phyloP scores from a whole-genome alignment of 2,797 vertebrate genomes.

The Rachycentron canadum region DNA sequence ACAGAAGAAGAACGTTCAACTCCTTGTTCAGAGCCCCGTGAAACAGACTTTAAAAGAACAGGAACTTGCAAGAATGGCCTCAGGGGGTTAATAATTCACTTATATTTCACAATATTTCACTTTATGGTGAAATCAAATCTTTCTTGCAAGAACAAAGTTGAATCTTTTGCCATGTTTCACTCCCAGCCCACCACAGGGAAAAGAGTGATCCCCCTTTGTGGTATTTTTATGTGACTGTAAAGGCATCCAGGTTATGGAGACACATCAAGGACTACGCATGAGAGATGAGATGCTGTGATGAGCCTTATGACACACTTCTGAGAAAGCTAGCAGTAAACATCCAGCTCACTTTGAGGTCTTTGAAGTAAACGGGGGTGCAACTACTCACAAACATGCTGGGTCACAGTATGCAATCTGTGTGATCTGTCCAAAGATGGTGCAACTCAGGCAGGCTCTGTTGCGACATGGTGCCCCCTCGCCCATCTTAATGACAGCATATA shows the following conservation, averaged over 20 bases:
- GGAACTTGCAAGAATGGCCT: background rate
- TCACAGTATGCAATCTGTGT: background rate
- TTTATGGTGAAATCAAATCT: constrained; percentile 5
- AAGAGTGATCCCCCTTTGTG: background rate
- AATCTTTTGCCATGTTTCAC: background rate
- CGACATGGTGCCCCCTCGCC: constrained; percentile 8
- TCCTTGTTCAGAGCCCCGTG: background rate
- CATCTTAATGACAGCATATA: constrained; percentile 34
- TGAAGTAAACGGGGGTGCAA: background rate
- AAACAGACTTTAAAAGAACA: background rate
- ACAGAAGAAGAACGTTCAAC: background rate
- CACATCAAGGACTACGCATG: background rate
- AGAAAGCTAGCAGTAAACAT: constrained; percentile 33
- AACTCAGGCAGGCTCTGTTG: background rate
- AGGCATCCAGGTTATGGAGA: background rate
- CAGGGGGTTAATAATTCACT: constrained; percentile 15
- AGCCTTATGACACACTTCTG: constrained; percentile 6
- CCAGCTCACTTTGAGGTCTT: constrained; percentile 6
- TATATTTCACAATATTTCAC: constrained; percentile 12
- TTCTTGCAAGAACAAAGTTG: background rate
- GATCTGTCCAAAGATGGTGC: background rate
- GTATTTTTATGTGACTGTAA: constrained; percentile 9
- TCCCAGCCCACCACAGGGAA: background rate
- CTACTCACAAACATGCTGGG: constrained; percentile 14
- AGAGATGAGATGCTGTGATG: background rate